phyloP scores from a whole-genome alignment of 2,113 vertebrate genomes.

The Tylochromis polylepis region DNA sequence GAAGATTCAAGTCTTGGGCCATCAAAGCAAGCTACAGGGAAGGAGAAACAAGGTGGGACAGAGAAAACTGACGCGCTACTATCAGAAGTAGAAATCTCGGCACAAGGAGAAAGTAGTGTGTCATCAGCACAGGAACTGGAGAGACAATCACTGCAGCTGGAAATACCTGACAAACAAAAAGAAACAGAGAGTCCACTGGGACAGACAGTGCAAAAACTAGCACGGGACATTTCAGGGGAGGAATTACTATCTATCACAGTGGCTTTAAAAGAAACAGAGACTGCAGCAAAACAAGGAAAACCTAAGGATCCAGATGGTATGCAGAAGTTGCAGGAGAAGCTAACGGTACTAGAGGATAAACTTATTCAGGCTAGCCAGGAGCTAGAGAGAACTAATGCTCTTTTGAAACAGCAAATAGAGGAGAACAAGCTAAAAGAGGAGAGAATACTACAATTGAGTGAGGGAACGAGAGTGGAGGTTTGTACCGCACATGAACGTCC shows the following conservation, averaged over 20 bases:
- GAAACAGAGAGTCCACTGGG: conserved; percentile 25
- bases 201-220: conserved; percentile 26
- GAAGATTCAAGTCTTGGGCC: background rate
- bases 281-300: background rate
- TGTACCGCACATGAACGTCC: background rate
- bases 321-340: conserved; percentile 72
- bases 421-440: conserved; percentile 81
- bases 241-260: conserved; percentile 16
- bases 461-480: conserved; percentile 56
- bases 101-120: background rate
- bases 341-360: conserved; percentile 77
- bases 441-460: conserved; percentile 77
- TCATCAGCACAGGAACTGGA: background rate
- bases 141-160: conserved; percentile 1
- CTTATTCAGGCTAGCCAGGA: conserved; percentile 78
- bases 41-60: conserved; percentile 4
- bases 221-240: conserved; percentile 27
- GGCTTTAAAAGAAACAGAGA: conserved; percentile 21
- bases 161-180: conserved; percentile 44
- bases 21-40: background rate
- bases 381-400: conserved; percentile 71
- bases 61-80: conserved; percentile 8
- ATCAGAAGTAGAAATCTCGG: background rate
- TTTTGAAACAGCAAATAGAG: conserved; percentile 77
- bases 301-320: conserved; percentile 34